phyloP scores from a whole-genome alignment of 2,888 invertebrate genomes.

The Caenorhabditis sp. region DNA sequence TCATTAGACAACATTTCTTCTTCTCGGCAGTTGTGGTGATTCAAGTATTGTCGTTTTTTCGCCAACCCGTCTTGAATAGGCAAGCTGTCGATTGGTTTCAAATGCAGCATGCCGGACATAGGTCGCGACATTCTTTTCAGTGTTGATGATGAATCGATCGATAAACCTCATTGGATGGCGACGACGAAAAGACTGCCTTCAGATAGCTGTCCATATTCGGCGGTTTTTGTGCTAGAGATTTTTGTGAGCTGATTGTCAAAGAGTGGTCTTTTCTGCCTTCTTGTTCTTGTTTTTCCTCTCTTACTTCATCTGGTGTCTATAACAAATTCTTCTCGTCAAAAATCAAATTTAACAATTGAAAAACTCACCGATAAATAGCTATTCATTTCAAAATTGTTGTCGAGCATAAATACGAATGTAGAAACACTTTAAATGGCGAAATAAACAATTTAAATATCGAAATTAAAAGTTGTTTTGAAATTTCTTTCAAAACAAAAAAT shows the following conservation, averaged over 20 bases:
- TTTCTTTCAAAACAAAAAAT: too few species aligned
- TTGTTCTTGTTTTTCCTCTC: not conserved
- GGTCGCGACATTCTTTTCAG: not conserved
- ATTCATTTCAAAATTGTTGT: too few species aligned
- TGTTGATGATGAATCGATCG: not conserved
- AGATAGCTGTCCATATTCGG: constrained; percentile 1
- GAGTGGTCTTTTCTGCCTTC: not conserved
- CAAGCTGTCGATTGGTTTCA: constrained; percentile 23
- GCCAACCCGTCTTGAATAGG: constrained; percentile 30
- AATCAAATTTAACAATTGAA: too few species aligned
- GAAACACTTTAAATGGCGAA: too few species aligned
- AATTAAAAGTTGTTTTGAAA: too few species aligned
- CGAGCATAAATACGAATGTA: too few species aligned
- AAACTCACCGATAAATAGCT: too few species aligned
- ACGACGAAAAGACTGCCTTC: not conserved
- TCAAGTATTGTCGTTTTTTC: constrained; percentile 13
- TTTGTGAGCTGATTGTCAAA: not conserved
- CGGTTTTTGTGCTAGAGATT: not conserved
- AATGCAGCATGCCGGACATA: constrained; percentile 11
- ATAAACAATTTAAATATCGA: too few species aligned
- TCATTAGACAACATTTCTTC: constrained; percentile 10
- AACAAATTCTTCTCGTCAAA: not conserved
- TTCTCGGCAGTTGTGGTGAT: constrained; percentile 9
- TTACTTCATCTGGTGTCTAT: not conserved
- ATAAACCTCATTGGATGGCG: not conserved